Percentiles rank a stretch among this genome's conserved stretches.
phyloP scores from a whole-genome alignment of 2,113 vertebrate species.

The Alaudala cheleensis region DNA sequence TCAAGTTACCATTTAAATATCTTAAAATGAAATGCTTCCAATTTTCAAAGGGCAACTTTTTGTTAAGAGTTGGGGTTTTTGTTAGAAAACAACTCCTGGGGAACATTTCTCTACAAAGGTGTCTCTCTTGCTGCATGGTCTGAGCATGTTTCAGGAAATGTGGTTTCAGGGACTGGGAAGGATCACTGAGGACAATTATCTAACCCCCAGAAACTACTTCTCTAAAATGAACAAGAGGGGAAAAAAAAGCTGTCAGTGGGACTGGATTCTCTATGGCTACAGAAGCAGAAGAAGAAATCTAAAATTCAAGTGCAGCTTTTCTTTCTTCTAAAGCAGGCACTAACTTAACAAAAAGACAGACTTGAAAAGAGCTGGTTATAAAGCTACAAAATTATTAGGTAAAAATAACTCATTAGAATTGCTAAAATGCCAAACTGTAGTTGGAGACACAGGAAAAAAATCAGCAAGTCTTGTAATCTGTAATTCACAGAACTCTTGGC shows the following conservation, averaged over 20 bases:
- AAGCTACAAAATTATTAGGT: background rate
- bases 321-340: background rate
- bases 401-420: background rate
- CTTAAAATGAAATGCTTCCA: background rate
- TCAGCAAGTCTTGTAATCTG: background rate
- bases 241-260: background rate
- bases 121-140: background rate
- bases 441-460: background rate
- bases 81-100: background rate
- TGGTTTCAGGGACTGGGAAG: background rate
- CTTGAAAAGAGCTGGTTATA: background rate
- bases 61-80: background rate
- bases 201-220: background rate
- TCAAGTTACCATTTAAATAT: background rate
- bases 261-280: background rate
- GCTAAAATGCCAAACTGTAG: background rate
- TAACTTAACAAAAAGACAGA: background rate
- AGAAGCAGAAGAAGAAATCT: background rate
- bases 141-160: background rate
- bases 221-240: background rate
- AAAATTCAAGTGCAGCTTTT: background rate
- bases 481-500: background rate
- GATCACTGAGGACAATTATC: background rate
- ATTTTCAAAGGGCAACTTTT: background rate
- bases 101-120: background rate